phyloP scores from a whole-genome alignment of 2,888 invertebrate species.

The Pachymerium ferrugineum region DNA sequence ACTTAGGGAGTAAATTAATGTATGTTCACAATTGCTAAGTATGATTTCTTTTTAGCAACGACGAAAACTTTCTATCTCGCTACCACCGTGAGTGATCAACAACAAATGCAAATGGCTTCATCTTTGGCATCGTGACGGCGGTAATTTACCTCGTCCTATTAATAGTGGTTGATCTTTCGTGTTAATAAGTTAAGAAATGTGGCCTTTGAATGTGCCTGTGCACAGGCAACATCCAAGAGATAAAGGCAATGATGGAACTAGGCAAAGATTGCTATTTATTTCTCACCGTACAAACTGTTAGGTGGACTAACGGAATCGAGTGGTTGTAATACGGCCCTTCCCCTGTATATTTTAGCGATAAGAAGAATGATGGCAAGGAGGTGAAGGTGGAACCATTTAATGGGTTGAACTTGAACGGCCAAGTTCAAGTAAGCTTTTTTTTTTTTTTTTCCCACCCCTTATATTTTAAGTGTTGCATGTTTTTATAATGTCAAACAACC shows the following conservation, averaged over 20 bases:
- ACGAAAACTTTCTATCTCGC: too few species aligned
- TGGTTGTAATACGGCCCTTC: neutral
- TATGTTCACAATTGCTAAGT: too few species aligned
- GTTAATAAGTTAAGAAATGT: constrained; percentile 62
- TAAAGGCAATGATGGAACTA: constrained; percentile 40
- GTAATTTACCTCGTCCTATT: constrained; percentile 69
- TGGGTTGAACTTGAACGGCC: constrained; percentile 30
- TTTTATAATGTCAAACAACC: too few species aligned
- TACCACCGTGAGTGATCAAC: constrained; percentile 30
- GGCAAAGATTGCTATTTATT: constrained; percentile 31
- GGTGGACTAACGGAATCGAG: neutral
- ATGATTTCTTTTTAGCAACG: too few species aligned
- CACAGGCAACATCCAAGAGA: constrained; percentile 39
- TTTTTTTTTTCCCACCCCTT: too few species aligned
- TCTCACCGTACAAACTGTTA: neutral
- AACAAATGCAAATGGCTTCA: constrained; percentile 50
- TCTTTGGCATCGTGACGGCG: constrained; percentile 78
- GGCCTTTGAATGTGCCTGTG: constrained; percentile 48
- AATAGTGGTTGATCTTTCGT: constrained; percentile 70
- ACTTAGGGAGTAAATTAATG: too few species aligned
- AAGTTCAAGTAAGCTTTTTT: constrained; percentile 20
- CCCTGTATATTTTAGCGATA: constrained; percentile 24
- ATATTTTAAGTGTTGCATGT: too few species aligned
- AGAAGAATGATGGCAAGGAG: constrained; percentile 30
- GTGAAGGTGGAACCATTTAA: constrained; percentile 29